Evolutionary conservation across 2,888 invertebrate species (phyloP).

Genomic region (Megalurothrips usitatus): DNA sequence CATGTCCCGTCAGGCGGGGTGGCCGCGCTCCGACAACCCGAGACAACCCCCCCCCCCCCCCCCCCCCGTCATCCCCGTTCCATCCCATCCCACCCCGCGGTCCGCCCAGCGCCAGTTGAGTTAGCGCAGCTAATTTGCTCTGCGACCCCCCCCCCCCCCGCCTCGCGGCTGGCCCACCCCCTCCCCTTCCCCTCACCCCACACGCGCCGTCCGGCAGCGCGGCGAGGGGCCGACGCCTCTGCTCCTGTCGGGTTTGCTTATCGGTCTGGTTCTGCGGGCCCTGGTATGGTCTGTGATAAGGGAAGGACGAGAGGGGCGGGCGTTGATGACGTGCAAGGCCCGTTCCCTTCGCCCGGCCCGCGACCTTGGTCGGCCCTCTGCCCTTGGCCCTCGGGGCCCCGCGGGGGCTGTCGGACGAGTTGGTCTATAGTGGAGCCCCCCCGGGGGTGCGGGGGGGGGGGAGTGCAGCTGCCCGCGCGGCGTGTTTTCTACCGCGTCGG

Average conservation of each 20-base stretch:
- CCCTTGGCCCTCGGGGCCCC: background rate
- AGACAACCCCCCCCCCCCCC: too few relatives aligned
- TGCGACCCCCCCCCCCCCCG: background rate
- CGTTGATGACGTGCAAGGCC: background rate
- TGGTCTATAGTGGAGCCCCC: too few relatives aligned
- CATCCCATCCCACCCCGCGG: too few relatives aligned
- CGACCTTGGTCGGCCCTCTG: background rate
- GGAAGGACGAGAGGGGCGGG: background rate
- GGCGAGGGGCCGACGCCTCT: background rate
- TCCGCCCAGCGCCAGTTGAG: too few relatives aligned
- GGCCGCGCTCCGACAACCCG: too few relatives aligned
- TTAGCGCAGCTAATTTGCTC: background rate
- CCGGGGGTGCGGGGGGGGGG: too few relatives aligned
- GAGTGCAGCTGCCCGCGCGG: too few relatives aligned
- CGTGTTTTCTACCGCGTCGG: too few relatives aligned
- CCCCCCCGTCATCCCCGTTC: too few relatives aligned
- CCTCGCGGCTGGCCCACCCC: background rate
- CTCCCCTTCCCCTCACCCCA: background rate
- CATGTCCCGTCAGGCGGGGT: too few relatives aligned
- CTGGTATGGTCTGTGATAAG: background rate
- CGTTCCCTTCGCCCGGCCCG: background rate
- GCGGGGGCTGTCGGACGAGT: background rate
- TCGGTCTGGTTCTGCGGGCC: too few relatives aligned
- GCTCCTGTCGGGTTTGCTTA: too few relatives aligned
- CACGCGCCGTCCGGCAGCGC: background rate